phyloP scores from a whole-genome alignment of 2,888 invertebrate genomes.

The Belgica antarctica region DNA sequence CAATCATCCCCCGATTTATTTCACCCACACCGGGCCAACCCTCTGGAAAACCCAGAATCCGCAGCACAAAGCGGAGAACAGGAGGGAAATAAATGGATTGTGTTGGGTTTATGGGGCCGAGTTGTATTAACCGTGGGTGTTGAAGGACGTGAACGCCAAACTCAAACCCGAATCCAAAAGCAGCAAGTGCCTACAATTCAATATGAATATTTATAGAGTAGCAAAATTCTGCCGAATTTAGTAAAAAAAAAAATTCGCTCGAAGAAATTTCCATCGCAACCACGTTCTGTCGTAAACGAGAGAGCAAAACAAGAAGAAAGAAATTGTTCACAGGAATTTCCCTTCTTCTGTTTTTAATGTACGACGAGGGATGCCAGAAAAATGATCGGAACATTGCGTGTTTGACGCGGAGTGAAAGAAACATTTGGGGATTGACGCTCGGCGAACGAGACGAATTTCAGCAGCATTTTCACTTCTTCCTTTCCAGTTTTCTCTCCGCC shows the following conservation, averaged over 20 bases:
- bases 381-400: conserved; percentile 3
- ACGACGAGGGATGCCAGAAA: conserved; percentile 12
- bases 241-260: no score
- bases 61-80: background rate
- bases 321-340: background rate
- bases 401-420: conserved; percentile 7
- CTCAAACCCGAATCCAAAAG: background rate
- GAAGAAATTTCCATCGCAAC: no score
- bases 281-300: no score
- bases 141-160: no score
- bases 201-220: background rate
- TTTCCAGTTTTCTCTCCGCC: conserved; percentile 27
- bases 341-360: background rate
- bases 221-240: background rate
- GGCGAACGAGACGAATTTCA: conserved; percentile 38
- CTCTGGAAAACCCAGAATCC: background rate
- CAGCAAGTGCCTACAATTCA: background rate
- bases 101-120: no score
- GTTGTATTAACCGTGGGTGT: no score
- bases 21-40: background rate
- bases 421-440: conserved; percentile 33
- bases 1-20: background rate
- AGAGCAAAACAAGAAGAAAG: no score
- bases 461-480: background rate
- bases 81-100: background rate